Conservation (phyloP, 2,113 vertebrate genomes). For the Ochotona princeps region DNA sequence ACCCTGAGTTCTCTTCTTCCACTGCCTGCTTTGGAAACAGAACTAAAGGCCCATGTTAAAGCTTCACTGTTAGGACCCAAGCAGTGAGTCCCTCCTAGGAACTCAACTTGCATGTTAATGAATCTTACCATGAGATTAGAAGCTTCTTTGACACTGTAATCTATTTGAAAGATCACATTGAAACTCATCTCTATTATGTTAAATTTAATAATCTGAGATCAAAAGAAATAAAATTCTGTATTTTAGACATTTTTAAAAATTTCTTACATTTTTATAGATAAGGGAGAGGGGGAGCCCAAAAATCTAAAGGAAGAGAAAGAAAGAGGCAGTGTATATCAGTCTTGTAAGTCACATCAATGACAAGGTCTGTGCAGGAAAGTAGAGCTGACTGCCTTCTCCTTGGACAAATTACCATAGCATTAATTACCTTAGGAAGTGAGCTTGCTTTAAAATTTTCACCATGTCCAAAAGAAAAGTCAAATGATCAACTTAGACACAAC, state of each 20-base stretch:
- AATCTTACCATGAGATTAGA: conserved; percentile 14
- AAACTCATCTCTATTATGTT: neutral
- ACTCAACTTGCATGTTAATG: neutral
- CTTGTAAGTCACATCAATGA: neutral
- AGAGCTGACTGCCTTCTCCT: neutral
- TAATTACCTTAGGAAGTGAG: conserved; percentile 46
- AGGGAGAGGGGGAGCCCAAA: neutral
- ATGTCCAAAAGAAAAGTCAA: conserved; percentile 20
- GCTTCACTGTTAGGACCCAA: neutral
- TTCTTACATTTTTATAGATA: conserved; percentile 51
- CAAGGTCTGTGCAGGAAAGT: neutral
- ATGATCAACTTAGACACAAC: neutral
- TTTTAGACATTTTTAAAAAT: conserved; percentile 33
- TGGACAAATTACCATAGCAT: neutral
- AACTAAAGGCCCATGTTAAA: conserved; percentile 41
- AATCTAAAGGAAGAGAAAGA: neutral
- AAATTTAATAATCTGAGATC: conserved; percentile 32
- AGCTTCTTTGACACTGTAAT: conserved; percentile 11
- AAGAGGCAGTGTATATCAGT: neutral
- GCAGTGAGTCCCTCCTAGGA: conserved; percentile 24
- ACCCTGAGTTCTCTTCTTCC: neutral
- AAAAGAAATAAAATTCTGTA: conserved; percentile 54
- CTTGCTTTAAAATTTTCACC: conserved; percentile 46
- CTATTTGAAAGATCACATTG: neutral
- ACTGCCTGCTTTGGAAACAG: conserved; percentile 20